Conservation (phyloP, 2,113 vertebrate species). For the Ammospiza caudacuta region DNA sequence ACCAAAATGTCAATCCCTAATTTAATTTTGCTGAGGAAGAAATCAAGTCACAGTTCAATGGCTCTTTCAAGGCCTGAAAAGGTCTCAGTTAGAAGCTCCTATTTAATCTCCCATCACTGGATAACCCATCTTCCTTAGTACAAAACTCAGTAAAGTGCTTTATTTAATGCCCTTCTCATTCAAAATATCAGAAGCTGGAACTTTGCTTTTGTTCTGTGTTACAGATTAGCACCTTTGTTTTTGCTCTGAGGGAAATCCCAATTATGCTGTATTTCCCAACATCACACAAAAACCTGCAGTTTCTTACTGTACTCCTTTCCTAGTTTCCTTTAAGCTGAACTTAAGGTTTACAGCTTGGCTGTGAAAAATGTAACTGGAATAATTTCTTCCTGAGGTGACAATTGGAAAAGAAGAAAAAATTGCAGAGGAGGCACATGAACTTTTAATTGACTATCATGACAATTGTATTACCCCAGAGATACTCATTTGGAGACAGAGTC, state of each 20-base stretch:
- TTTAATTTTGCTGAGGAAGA: conserved; percentile 4
- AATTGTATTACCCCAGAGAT: not conserved
- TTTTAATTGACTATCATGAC: not conserved
- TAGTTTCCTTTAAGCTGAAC: not conserved
- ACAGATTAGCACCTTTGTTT: not conserved
- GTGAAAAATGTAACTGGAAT: not conserved
- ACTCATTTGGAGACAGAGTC: not conserved
- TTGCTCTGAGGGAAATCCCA: not conserved
- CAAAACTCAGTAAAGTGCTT: not conserved
- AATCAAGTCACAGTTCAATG: not conserved
- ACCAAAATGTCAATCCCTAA: not conserved
- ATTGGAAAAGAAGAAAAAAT: not conserved
- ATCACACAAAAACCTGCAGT: not conserved
- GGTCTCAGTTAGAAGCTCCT: not conserved
- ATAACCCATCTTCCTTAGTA: not conserved
- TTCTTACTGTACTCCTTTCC: not conserved
- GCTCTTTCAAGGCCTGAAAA: not conserved
- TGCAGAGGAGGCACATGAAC: not conserved
- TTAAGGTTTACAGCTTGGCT: not conserved
- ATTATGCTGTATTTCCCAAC: not conserved
- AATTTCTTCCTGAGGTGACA: conserved; percentile 21
- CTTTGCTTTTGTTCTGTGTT: not conserved
- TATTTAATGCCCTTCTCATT: not conserved
- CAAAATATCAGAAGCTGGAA: not conserved
- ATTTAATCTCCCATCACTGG: not conserved